A percentile compares a stretch with the other conserved stretches of the same genome.
These are phyloP conservation scores for Neocrepidodera transversa DNA, from an alignment of 2,888 invertebrate genomes.

Conservation along the genomic window DNA sequence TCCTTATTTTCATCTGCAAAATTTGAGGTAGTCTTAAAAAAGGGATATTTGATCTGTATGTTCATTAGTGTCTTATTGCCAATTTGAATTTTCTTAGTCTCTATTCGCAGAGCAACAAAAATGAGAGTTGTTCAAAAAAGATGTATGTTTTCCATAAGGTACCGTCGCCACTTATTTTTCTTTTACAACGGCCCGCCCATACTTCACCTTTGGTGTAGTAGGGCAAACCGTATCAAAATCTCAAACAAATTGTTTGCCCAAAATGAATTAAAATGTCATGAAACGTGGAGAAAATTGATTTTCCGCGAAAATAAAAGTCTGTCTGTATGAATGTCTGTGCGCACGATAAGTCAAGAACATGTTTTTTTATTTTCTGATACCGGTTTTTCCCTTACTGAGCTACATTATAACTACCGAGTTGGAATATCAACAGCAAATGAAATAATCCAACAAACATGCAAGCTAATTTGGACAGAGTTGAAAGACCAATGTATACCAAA, in stretches of 20 bases:
- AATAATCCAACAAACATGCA: slow-evolving; percentile 15
- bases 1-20: no score
- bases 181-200: background rate
- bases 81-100: background rate
- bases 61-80: no score
- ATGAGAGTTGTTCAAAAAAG: background rate
- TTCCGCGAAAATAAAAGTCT: no score
- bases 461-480: slow-evolving; percentile 16
- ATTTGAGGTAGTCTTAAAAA: no score
- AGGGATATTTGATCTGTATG: no score
- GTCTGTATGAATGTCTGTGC: no score
- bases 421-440: slow-evolving; percentile 15
- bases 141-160: slow-evolving; percentile 38
- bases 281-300: no score
- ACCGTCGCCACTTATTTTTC: slow-evolving; percentile 37
- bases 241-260: background rate
- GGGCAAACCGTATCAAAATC: background rate
- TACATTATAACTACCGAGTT: slow-evolving; percentile 9
- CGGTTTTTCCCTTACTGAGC: slow-evolving; percentile 1
- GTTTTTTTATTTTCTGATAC: background rate
- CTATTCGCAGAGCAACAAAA: background rate
- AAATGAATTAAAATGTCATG: no score
- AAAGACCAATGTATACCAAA: slow-evolving; percentile 12
- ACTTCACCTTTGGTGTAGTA: no score
- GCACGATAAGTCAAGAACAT: background rate